Percentiles rank a stretch among this genome's conserved stretches.
phyloP scores from a whole-genome alignment of 2,888 invertebrate species.

The Lepetodrilus schrolli region DNA sequence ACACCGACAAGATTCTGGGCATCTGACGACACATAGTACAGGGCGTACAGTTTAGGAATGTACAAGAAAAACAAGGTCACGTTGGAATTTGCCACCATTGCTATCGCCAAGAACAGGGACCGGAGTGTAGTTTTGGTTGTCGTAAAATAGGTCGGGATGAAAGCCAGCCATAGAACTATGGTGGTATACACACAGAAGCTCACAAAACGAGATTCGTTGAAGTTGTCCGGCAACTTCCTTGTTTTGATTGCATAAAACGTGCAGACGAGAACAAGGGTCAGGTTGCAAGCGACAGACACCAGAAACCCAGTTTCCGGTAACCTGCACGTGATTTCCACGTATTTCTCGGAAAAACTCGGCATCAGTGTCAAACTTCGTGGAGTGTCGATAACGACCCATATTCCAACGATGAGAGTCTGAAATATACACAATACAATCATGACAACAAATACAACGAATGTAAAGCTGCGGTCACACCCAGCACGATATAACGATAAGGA shows the following conservation, averaged over 20 bases:
- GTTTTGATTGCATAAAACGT: conserved; percentile 59
- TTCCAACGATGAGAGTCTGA: conserved; percentile 47
- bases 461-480: no score
- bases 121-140: conserved; percentile 42
- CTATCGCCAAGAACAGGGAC: conserved; percentile 48
- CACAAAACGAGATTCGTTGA: conserved; percentile 63
- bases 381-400: conserved; percentile 34
- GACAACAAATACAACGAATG: no score
- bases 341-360: conserved; percentile 45
- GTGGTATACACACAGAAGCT: conserved; percentile 60
- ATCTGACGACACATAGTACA: conserved; percentile 34
- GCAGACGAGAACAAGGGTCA: conserved; percentile 55
- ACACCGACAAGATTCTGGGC: conserved; percentile 29
- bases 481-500: no score
- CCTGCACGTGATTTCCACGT: conserved; percentile 54
- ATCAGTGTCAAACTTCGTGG: conserved; percentile 44
- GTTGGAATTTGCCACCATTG: conserved; percentile 51
- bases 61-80: conserved; percentile 54
- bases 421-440: conserved; percentile 35
- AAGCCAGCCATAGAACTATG: conserved; percentile 61
- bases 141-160: conserved; percentile 58
- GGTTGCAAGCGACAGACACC: conserved; percentile 52
- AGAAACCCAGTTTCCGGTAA: conserved; percentile 49
- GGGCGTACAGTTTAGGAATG: conserved; percentile 54
- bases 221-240: conserved; percentile 58